Base-by-base conservation (phyloP, 2,888 invertebrate species). In the Acronicta aceris region DNA sequence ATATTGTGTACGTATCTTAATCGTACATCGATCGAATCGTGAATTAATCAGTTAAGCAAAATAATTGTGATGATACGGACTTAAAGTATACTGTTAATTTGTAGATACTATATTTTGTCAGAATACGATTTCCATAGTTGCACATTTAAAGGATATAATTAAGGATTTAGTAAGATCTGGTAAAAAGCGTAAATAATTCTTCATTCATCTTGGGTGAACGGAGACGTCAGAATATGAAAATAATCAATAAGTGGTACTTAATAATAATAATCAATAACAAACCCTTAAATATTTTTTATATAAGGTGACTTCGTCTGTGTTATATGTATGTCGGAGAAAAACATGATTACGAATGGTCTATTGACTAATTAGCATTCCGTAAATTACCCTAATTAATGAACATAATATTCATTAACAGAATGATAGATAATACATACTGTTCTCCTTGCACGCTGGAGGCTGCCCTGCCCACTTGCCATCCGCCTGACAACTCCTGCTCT, bases 381-480 rank as follows among this genome's bases (percentile, higher is more conserved):
- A 12, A 33, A 33, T n/a, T 38, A 38, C 6, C 1, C 5, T 38
- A 6, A 38, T 38, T 5, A 38, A n/a, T 5, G 7, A 38, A 4
- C 8, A n/a, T 1, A 5, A n/a, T 38, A 36, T 36, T 2, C 13
- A 13, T 5, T 12, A 38, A 38, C 1, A n/a, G 10, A 2, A 45
- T 9, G 9, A 25, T 43, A n/a, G 38, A 51, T 10, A 40, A 59
- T 58, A 90, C 95, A 95, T 95, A 96, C 97, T 96, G 82, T 98
- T 98, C 86, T 98, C 97, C 86, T 97, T 98, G 94, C 98, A 98
- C 7, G 97, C 96, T 4, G 98, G 98, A 7, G 97, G 96, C 43
- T 96, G 95, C 0, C 98, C 98, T 0, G 97, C 97, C 98, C 98
- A 98, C 71, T 97, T 96, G 21, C 99, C 98, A 87, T 99, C 99